Evolutionary conservation across 1,140 invertebrate genomes (phyloP).

Genomic region (Ips nitidus): DNA sequence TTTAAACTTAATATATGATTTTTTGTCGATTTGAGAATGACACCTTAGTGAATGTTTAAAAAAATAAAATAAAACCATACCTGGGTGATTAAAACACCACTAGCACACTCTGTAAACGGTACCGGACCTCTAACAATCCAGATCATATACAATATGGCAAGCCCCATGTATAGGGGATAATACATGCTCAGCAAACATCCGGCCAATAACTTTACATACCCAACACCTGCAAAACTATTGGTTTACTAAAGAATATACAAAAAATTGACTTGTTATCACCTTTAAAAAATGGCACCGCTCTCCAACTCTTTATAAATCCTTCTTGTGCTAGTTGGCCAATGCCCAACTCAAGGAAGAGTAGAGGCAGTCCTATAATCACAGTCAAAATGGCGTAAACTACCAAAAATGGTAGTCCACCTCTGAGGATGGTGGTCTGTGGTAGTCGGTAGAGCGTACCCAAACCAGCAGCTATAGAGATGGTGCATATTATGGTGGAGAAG

Average conservation of each 20-base stretch:
- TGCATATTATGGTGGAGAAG: conserved; percentile 52
- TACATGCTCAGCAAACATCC: conserved; percentile 56
- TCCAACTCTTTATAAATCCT: conserved; percentile 76
- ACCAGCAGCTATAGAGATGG: conserved; percentile 56
- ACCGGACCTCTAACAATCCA: conserved; percentile 57
- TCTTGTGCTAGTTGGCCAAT: conserved; percentile 77
- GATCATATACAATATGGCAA: conserved; percentile 57
- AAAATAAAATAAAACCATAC: conserved; percentile 44
- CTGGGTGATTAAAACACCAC: conserved; percentile 42
- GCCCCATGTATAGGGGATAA: conserved; percentile 57
- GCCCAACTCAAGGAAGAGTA: conserved; percentile 74
- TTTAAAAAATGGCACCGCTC: conserved; percentile 77
- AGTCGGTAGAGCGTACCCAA: conserved; percentile 58
- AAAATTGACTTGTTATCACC: conserved; percentile 56
- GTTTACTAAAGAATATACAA: background rate
- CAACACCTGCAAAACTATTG: conserved; percentile 56
- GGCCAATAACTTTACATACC: conserved; percentile 58
- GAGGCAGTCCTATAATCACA: conserved; percentile 67
- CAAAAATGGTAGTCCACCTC: conserved; percentile 65
- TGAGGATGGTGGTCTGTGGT: conserved; percentile 56
- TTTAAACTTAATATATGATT: too few relatives aligned
- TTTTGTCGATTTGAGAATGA: background rate
- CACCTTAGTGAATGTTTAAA: background rate
- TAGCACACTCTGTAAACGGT: conserved; percentile 56
- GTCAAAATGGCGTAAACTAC: conserved; percentile 67